phyloP scores from a whole-genome alignment of 1,140 invertebrate genomes.

The Harlomillsia oculata region DNA sequence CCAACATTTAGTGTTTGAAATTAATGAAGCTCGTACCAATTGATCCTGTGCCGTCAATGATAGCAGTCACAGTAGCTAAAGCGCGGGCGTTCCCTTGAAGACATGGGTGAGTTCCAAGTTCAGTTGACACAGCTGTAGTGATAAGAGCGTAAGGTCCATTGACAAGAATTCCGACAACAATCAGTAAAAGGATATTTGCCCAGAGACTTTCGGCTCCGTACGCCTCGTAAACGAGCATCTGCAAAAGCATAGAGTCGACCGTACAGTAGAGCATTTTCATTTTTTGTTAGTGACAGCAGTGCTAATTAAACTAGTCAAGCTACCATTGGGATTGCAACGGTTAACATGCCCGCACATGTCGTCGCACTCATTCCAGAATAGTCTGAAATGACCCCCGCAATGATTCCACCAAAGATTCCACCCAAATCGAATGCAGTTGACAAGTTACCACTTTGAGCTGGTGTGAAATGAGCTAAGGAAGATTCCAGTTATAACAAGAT shows the following conservation, averaged over 20 bases:
- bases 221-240: constrained; percentile 70
- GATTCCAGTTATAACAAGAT: not conserved
- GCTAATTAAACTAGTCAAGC: constrained; percentile 35
- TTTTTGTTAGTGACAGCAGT: not conserved
- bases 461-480: constrained; percentile 55
- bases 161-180: constrained; percentile 70
- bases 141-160: constrained; percentile 94
- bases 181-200: constrained; percentile 59
- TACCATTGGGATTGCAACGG: constrained; percentile 71
- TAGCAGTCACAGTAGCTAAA: constrained; percentile 87
- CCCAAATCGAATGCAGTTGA: constrained; percentile 87
- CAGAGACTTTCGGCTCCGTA: constrained; percentile 53
- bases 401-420: constrained; percentile 76
- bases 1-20: not conserved
- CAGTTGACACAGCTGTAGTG: constrained; percentile 89
- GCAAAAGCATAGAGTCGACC: constrained; percentile 37
- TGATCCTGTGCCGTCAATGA: constrained; percentile 92
- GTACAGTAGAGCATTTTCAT: not conserved
- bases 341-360: constrained; percentile 73
- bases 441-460: constrained; percentile 65
- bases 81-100: constrained; percentile 77
- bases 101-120: constrained; percentile 78
- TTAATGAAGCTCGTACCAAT: constrained; percentile 50
- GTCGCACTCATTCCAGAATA: constrained; percentile 68
- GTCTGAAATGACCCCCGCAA: constrained; percentile 78